A percentile compares a stretch with the other conserved stretches of the same genome.
phyloP scores from a whole-genome alignment of 2,797 vertebrate genomes.

The Acanthopagrus latus region DNA sequence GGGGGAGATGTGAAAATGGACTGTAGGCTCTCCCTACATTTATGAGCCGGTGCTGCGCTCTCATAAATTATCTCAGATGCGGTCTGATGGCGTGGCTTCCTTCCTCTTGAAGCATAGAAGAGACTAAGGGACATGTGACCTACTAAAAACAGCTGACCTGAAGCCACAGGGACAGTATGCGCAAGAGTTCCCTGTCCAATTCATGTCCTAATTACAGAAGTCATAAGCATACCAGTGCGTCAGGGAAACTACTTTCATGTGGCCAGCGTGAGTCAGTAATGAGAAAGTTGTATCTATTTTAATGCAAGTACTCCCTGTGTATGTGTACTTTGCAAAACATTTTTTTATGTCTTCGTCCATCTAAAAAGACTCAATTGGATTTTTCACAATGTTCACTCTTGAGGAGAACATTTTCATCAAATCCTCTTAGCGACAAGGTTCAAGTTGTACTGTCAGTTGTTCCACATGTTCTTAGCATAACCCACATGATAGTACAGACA shows the following conservation, averaged over 20 bases:
- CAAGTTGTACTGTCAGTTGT: not conserved
- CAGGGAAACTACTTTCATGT: slow-evolving; percentile 35
- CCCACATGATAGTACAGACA: not conserved
- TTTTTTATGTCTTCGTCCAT: not conserved
- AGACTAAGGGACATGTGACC: slow-evolving; percentile 64
- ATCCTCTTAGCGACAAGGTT: not conserved
- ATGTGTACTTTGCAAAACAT: not conserved
- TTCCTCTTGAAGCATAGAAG: slow-evolving; percentile 28
- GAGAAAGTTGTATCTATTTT: slow-evolving; percentile 32
- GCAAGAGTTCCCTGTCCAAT: slow-evolving; percentile 61
- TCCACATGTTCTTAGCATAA: slow-evolving; percentile 16
- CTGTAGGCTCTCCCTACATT: not conserved
- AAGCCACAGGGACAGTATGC: slow-evolving; percentile 57
- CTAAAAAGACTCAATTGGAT: not conserved
- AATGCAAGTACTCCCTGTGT: not conserved
- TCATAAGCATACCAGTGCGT: slow-evolving; percentile 38
- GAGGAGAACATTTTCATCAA: slow-evolving; percentile 1
- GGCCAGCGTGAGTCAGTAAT: slow-evolving; percentile 31
- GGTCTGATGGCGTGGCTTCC: slow-evolving; percentile 3
- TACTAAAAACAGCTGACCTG: slow-evolving; percentile 80
- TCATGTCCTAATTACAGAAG: slow-evolving; percentile 74
- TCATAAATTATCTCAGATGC: slow-evolving; percentile 13
- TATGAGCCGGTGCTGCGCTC: not conserved
- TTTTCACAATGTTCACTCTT: not conserved
- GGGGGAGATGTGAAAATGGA: slow-evolving; percentile 24